Evolutionary conservation across 2,113 vertebrate genomes (phyloP).

Genomic region (Cyanoramphus novaezelandiae): DNA sequence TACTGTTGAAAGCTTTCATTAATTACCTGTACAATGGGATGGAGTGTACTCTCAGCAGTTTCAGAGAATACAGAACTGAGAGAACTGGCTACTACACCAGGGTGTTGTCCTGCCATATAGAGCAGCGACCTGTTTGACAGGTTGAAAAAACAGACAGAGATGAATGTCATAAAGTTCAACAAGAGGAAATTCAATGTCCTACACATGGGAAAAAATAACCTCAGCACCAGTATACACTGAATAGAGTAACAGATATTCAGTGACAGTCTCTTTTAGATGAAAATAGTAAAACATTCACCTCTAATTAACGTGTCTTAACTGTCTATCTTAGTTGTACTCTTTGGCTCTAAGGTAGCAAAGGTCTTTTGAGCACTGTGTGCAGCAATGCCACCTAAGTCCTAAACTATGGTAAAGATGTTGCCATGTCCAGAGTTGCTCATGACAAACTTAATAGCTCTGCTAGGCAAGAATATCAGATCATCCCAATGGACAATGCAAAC

Average conservation of each 20-base stretch:
- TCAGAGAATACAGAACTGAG: neutral
- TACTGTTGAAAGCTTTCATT: neutral
- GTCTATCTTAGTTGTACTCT: neutral
- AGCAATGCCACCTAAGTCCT: neutral
- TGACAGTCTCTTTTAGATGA: neutral
- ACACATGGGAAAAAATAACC: neutral
- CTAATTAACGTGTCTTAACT: neutral
- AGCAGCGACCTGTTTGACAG: neutral
- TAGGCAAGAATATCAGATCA: neutral
- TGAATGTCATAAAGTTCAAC: neutral
- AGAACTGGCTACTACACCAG: neutral
- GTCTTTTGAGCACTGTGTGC: neutral
- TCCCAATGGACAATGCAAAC: neutral
- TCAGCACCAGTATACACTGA: neutral
- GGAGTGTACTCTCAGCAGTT: neutral
- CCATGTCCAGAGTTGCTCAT: neutral
- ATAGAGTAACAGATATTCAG: neutral
- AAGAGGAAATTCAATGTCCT: neutral
- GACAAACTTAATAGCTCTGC: neutral
- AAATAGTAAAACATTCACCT: neutral
- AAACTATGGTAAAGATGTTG: neutral
- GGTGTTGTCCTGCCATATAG: neutral
- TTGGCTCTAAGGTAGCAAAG: neutral
- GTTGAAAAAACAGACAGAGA: neutral
- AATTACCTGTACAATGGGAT: neutral